These are phyloP conservation scores for Drosophila varians DNA, from an alignment of 1,140 invertebrate genomes.

Conservation along the genomic window DNA sequence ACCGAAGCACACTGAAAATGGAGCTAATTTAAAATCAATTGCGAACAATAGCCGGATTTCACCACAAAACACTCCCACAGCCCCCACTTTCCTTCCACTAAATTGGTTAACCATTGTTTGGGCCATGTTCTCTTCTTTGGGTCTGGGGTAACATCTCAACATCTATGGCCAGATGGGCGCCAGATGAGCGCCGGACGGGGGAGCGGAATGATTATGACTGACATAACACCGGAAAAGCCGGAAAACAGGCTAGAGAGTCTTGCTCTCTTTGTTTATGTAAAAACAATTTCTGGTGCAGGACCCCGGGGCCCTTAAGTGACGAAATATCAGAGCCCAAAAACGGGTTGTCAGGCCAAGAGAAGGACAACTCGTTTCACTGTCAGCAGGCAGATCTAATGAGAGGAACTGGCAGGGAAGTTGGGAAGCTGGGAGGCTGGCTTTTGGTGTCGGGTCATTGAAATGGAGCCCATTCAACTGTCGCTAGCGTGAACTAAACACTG, in stretches of 20 bases:
- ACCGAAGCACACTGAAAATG: slow-evolving; percentile 28
- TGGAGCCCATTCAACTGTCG: slow-evolving; percentile 65
- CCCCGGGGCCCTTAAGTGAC: slow-evolving; percentile 27
- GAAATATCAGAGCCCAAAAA: slow-evolving; percentile 42
- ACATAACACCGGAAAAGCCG: slow-evolving; percentile 41
- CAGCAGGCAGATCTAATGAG: slow-evolving; percentile 57
- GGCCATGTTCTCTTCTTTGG: slow-evolving; percentile 27
- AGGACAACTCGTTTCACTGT: slow-evolving; percentile 18
- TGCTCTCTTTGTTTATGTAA: slow-evolving; percentile 34
- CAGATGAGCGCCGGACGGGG: slow-evolving; percentile 5
- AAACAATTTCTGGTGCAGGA: slow-evolving; percentile 30
- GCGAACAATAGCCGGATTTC: slow-evolving; percentile 35
- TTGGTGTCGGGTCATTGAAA: slow-evolving; percentile 55
- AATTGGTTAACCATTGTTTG: slow-evolving; percentile 54
- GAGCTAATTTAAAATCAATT: slow-evolving; percentile 53
- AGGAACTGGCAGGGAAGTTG: no score
- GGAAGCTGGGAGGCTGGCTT: neutral
- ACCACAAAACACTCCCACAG: slow-evolving; percentile 27
- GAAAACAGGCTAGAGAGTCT: slow-evolving; percentile 11
- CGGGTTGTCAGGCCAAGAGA: slow-evolving; percentile 42
- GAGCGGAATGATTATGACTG: slow-evolving; percentile 41
- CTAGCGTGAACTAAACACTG: slow-evolving; percentile 21
- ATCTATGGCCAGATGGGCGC: slow-evolving; percentile 4
- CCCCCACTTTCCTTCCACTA: slow-evolving; percentile 52
- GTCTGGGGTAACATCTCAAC: slow-evolving; percentile 39